Base-by-base conservation (phyloP, 2,797 vertebrate genomes). In the Taenioides sp. region DNA sequence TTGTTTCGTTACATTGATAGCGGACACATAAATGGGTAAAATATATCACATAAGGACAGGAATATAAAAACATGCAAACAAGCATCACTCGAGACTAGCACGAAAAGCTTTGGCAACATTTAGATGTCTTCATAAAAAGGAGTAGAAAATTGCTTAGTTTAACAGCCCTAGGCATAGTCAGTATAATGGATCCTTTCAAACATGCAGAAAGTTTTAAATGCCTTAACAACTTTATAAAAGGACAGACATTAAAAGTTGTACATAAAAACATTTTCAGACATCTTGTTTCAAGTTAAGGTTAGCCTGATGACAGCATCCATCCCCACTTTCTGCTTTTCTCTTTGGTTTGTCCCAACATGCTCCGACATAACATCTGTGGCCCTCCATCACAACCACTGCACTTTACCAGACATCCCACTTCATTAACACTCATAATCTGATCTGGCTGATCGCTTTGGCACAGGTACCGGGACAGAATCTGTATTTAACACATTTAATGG, bases 141-240 rank as follows among this genome's bases (percentile, higher is more conserved):
- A 83, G 67, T 34, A 75, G 70, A 73, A 82, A 81, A 81, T 68
- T 65, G 68, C 73, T 84, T 81, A 71, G 78, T 87, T 83, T 71
- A 88, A 88, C 80, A 91, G 86, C 89, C 88, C 81, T 84, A 90
- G 86, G 87, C 88, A 72, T 91, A 57, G 84, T 92, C 86, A 84
- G 52, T 86, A 90, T 91, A 91, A 85, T 88, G 74, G 85, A 81
- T 87, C 77, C 79, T 81, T 86, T 87, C 74, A 86, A 87, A 91
- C 90, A 93, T 92, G 91, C 91, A 91, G 75, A 82, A 88, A 88
- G 81, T 86, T 87, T 89, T 86, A 90, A 88, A 87, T 90, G 86
- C 80, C 86, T 84, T 67, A 65, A 65, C 63, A 47, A 65, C 63
- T 65, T 66, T 66, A 52, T 84, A 65, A 86, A 76, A 81, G 71